Evolutionary conservation across 2,888 invertebrate species (phyloP), one percentile per base, ranked within the genome.

Genomic region (Cryptophagus acutangulus): DNA sequence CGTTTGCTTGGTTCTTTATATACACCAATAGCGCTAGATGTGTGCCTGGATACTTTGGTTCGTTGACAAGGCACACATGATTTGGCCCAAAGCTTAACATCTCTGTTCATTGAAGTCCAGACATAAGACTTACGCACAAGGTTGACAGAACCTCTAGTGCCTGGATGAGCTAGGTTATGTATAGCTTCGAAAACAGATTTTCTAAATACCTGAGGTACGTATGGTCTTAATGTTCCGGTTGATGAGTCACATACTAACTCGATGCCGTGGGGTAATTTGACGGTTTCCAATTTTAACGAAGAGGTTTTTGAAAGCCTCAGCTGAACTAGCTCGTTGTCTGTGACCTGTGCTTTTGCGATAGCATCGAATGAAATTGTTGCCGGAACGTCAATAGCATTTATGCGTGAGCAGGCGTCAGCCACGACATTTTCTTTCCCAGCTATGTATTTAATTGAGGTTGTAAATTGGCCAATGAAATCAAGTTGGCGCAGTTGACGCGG

Each of bases 401-500:
- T 17, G 9, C 48, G 35, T 25, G 48, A 65, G 1, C 66, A 45
- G 1, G 59, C 41, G 40, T 68, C 69, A 0, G 66, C 66, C 0
- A 63, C 60, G 0, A 58, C 41, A 31, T 69, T 67, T 13, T 59
- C 51, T 18, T 51, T 44, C 0, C 66, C 62, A 1, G 54, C 33
- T 2, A 69, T 52, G 43, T 66, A 54, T 2, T 47, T 38, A 2
- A 67, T 61, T 34, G 63, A 58, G 0, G 60, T 65, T 0, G 63
- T 56, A 43, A 67, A 69, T 35, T 49, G 47, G 2, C 38, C 24
- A 3, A 54, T 63, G 12, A 51, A 62, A 34, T 61, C 56, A 0
- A 69, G 44, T 6, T 69, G 57, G 2, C 64, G 41, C 8, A 54
- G 46, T 41, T 69, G 65, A 1, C 66, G 37, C 0, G 65, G 67